phyloP scores from a whole-genome alignment of 2,797 vertebrate genomes.

The Glyptemys insculpta region DNA sequence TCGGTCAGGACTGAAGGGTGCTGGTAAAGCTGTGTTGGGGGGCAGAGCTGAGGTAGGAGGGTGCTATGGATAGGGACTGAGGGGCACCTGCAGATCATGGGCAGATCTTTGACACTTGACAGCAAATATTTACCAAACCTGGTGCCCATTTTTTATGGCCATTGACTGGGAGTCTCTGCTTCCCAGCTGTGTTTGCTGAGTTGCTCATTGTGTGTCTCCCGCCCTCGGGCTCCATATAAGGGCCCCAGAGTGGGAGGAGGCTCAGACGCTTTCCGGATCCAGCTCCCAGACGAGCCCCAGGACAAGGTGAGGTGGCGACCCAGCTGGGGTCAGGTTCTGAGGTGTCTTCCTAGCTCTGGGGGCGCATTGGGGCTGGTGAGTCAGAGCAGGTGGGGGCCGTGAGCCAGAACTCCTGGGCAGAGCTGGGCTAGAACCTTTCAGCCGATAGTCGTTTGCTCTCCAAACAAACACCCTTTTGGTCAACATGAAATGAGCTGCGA shows the following conservation, averaged over 20 bases:
- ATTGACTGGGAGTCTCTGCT: not conserved
- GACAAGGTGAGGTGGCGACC: not conserved
- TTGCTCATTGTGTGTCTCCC: not conserved
- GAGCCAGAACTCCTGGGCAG: not conserved
- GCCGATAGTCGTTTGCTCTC: not conserved
- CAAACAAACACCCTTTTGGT: no score
- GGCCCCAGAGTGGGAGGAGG: no score
- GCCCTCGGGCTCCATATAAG: not conserved
- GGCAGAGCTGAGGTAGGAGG: no score
- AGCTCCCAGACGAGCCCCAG: not conserved
- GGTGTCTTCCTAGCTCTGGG: no score
- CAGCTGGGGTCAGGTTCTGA: no score
- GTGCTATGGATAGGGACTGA: no score
- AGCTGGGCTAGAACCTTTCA: not conserved
- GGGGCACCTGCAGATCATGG: no score
- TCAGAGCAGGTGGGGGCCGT: no score
- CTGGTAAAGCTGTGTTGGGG: not conserved
- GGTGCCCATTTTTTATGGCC: not conserved
- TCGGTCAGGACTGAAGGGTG: not conserved
- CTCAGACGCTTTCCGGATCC: not conserved
- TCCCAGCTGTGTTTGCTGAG: not conserved
- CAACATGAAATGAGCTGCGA: no score
- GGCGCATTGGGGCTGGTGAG: not conserved
- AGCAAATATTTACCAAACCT: not conserved
- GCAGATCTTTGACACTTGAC: no score